phyloP scores from a whole-genome alignment of 2,113 vertebrate genomes.

The Pituophis catenifer region DNA sequence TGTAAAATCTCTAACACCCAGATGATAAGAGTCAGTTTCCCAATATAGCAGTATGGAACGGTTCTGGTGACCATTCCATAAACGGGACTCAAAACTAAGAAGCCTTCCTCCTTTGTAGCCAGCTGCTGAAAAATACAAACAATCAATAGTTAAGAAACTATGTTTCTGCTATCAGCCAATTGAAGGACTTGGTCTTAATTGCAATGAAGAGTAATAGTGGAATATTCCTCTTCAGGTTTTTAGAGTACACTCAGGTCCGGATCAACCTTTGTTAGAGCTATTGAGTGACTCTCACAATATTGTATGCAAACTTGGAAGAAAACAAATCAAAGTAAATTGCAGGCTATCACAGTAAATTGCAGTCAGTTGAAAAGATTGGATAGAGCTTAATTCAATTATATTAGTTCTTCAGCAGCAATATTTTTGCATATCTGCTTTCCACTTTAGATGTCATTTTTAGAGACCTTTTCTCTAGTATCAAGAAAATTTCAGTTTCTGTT shows the following conservation, averaged over 20 bases:
- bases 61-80: background rate
- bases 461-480: slow-evolving; percentile 29
- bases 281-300: background rate
- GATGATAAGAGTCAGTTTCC: background rate
- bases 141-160: background rate
- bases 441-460: slow-evolving; percentile 23
- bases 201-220: background rate
- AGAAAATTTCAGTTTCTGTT: slow-evolving; percentile 12
- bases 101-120: background rate
- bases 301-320: slow-evolving; percentile 30
- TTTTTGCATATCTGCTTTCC: slow-evolving; percentile 37
- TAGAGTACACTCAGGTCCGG: background rate
- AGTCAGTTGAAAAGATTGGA: slow-evolving; percentile 46
- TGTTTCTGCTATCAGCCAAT: background rate
- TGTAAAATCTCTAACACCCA: background rate
- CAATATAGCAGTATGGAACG: background rate
- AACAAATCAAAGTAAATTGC: slow-evolving; percentile 46
- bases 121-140: background rate
- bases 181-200: background rate
- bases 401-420: slow-evolving; percentile 49
- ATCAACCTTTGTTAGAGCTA: background rate
- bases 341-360: slow-evolving; percentile 52
- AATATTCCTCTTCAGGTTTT: background rate
- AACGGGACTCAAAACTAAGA: background rate
- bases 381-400: slow-evolving; percentile 60